Evolutionary conservation across 92 coral and sea anemone genomes (phyloP), one percentile per base, ranked within the genome.

Genomic region (Heteractis magnifica): DNA sequence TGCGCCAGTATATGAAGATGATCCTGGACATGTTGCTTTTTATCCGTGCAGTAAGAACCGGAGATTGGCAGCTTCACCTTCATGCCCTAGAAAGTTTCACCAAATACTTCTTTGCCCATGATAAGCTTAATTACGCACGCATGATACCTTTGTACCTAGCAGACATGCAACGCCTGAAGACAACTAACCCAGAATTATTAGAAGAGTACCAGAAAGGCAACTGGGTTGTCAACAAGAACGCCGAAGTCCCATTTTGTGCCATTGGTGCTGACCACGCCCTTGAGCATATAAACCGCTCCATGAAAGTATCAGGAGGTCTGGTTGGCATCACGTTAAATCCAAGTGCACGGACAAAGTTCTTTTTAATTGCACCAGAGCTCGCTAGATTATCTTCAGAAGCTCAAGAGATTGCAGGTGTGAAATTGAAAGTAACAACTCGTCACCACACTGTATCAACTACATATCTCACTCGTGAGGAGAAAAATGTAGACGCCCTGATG

Each of bases 151-250:
- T 84, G 13, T 84, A 84, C 56, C 65, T 77, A 19, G 87, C 87
- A 44, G 82, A 84, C 51, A 84, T 84, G 87, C 49, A 18, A 18
- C 56, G 11, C 44, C 51, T 86, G 4, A 10, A 86, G 18, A 56
- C 21, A 15, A 6, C 79, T 4, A 89, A 86, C 56, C 92, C 89
- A 8, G 90, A 82, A 18, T 56, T 89, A 21, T 82, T 76, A 44
- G 71, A 65, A 4, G 87, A 86, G 77, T 89, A 86, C 70, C 64
- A 48, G 90, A 50, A 82, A 15, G 90, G 92, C 10, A 89, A 89
- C 85, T 89, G 87, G 89, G 86, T 81, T 6, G 92, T 86, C 65
- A 86, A 89, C 76, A 89, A 89, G 84, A 89, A 89, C 56, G n/a
- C 83, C 50, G 8, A 34, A 6, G 82, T 86, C 23, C 79, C 84